Conservation (phyloP, 2,113 vertebrate species). For the Xenopus laevis region DNA sequence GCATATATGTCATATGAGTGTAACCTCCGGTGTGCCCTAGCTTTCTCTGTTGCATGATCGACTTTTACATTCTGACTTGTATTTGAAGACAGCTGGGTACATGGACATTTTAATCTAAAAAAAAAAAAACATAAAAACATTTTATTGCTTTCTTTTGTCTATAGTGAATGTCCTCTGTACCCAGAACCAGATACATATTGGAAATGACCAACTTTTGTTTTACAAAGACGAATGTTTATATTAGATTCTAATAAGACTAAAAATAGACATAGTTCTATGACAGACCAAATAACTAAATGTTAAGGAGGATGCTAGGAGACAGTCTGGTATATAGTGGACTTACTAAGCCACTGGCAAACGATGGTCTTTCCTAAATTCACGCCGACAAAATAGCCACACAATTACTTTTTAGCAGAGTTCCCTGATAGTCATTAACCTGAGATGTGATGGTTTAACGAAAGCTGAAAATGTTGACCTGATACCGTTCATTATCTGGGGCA, state of each 20-base stretch:
- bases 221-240: too few species aligned
- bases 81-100: background rate
- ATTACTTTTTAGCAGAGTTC: background rate
- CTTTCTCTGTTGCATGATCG: background rate
- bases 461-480: background rate
- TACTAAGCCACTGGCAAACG: background rate
- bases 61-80: too few species aligned
- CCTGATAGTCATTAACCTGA: conserved; percentile 30
- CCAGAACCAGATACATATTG: too few species aligned
- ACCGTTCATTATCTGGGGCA: background rate
- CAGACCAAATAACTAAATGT: too few species aligned
- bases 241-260: too few species aligned
- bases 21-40: background rate
- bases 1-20: background rate
- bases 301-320: too few species aligned
- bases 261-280: too few species aligned
- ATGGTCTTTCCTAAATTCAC: too few species aligned
- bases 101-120: background rate
- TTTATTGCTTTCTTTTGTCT: background rate
- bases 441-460: conserved; percentile 3
- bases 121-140: too few species aligned
- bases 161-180: background rate
- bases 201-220: too few species aligned
- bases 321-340: background rate
- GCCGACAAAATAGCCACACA: background rate